A percentile compares a stretch with the other conserved stretches of the same genome.
Evolutionary conservation across 1,140 invertebrate genomes (phyloP).

Genomic region (Harpegnathos saltator): DNA sequence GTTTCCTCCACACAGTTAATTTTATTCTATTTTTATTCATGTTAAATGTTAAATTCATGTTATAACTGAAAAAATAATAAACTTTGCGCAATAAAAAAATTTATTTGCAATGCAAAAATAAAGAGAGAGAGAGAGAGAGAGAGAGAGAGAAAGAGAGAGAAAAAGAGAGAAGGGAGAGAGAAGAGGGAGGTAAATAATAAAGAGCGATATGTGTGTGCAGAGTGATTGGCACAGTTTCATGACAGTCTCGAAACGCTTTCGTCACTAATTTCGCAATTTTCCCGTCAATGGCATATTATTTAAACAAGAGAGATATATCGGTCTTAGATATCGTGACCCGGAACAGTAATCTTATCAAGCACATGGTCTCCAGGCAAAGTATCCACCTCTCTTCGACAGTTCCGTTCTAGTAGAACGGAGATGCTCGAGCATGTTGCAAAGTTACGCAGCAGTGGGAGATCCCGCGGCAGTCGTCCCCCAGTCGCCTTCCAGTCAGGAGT

Average conservation of each 20-base stretch:
- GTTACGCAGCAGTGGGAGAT: slow-evolving; percentile 51
- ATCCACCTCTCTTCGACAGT: slow-evolving; percentile 29
- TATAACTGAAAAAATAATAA: background rate
- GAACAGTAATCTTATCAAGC: slow-evolving; percentile 23
- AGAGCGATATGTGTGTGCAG: background rate
- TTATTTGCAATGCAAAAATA: background rate
- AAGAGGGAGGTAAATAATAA: background rate
- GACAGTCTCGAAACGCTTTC: too few species aligned
- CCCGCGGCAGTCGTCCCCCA: slow-evolving; percentile 64
- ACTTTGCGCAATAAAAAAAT: background rate
- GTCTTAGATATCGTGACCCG: slow-evolving; percentile 16
- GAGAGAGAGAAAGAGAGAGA: too few species aligned
- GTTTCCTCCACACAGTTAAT: too few species aligned
- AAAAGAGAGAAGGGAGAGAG: too few species aligned
- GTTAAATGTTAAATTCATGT: too few species aligned
- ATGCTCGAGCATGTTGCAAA: slow-evolving; percentile 28
- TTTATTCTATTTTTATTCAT: background rate
- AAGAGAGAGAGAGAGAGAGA: too few species aligned
- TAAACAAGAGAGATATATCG: slow-evolving; percentile 1
- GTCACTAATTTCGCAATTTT: slow-evolving; percentile 1
- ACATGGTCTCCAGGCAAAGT: background rate
- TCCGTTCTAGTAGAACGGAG: slow-evolving; percentile 37
- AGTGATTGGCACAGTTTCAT: background rate
- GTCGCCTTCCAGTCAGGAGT: slow-evolving; percentile 47
- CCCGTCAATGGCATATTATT: background rate